Conservation (phyloP, 2,797 vertebrate species). For the Mormyrops boulengeri region DNA sequence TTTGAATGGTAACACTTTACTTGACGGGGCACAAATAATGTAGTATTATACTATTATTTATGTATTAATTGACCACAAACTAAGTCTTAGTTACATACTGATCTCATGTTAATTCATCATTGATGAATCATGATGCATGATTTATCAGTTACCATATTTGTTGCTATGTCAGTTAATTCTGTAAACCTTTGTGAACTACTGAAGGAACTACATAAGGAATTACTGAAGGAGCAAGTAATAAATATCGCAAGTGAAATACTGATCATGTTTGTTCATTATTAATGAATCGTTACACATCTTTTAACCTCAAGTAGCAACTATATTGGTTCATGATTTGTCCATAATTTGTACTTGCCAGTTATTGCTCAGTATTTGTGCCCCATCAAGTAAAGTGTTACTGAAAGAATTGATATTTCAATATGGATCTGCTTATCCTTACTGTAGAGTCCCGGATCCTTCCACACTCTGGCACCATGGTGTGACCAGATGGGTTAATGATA, state of each 20-base stretch:
- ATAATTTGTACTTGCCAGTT: not conserved
- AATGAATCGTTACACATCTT: not conserved
- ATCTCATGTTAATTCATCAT: not conserved
- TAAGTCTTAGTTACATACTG: too few relatives aligned
- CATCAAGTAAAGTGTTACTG: not conserved
- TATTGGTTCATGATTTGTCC: not conserved
- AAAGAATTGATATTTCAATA: not conserved
- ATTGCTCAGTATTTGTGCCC: not conserved
- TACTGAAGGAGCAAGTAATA: too few relatives aligned
- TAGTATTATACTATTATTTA: too few relatives aligned
- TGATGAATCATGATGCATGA: too few relatives aligned
- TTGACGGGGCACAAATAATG: too few relatives aligned
- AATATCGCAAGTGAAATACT: too few relatives aligned
- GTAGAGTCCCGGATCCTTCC: not conserved
- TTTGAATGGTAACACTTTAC: not conserved
- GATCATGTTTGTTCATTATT: too few relatives aligned
- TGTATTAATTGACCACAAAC: too few relatives aligned
- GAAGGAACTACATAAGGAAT: too few relatives aligned
- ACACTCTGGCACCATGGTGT: not conserved
- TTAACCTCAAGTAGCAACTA: not conserved
- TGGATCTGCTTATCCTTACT: not conserved
- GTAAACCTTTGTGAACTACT: too few relatives aligned
- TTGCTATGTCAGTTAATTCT: too few relatives aligned
- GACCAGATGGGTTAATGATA: not conserved
- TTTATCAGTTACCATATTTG: too few relatives aligned